These are phyloP conservation scores for Acanthisitta chloris DNA, from an alignment of 2,113 vertebrate genomes.

Conservation along the genomic window DNA sequence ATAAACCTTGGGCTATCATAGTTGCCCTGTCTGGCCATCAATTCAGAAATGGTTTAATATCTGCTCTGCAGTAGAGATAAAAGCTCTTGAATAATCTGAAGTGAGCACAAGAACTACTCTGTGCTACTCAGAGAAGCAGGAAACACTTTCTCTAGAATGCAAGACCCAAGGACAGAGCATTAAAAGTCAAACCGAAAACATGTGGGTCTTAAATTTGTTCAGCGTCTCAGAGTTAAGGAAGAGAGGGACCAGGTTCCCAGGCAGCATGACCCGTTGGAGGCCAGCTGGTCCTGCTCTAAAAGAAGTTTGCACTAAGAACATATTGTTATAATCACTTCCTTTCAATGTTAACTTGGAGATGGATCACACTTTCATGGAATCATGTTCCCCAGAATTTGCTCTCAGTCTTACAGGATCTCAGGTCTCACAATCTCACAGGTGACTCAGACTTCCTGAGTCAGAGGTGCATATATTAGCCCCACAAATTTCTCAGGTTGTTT, in stretches of 20 bases:
- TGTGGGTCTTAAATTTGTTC: neutral
- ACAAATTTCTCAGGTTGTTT: neutral
- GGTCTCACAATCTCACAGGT: neutral
- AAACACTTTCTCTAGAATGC: neutral
- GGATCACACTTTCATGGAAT: fast-evolving
- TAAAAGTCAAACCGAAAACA: neutral
- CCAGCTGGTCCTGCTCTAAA: neutral
- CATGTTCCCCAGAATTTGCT: fast-evolving
- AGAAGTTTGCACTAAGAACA: neutral
- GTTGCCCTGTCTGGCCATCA: neutral
- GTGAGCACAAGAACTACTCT: neutral
- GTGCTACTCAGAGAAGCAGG: neutral
- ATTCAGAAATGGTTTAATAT: neutral
- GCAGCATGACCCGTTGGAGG: neutral
- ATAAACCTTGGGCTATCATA: neutral
- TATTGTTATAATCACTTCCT: fast-evolving
- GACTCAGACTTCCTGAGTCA: neutral
- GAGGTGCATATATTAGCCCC: neutral
- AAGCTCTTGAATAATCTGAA: neutral
- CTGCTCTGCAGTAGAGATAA: neutral
- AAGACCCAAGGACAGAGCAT: neutral
- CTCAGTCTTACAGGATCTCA: neutral
- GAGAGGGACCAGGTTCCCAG: neutral
- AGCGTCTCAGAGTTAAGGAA: neutral
- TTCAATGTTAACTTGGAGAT: neutral